Conservation (phyloP, 2,888 invertebrate genomes). For the Trypoxylon attenuatum region DNA sequence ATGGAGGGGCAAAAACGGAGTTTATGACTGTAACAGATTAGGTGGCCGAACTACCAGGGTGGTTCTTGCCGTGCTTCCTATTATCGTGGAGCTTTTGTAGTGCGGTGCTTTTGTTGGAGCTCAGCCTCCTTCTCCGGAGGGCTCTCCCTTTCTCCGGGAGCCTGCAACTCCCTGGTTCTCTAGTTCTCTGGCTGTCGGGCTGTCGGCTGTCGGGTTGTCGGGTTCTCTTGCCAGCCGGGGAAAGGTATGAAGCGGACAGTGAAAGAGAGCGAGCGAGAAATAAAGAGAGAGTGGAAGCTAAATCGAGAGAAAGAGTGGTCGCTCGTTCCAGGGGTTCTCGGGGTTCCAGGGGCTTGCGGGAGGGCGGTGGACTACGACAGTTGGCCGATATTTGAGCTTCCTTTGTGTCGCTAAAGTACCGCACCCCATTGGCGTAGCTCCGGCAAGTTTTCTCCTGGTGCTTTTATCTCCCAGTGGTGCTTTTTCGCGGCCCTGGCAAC, state of each 20-base stretch:
- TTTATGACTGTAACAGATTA: conserved; percentile 74
- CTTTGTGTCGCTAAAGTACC: conserved; percentile 66
- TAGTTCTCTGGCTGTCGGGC: conserved; percentile 3
- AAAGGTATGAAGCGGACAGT: conserved; percentile 48
- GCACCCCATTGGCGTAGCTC: conserved; percentile 51
- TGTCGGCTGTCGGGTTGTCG: no score
- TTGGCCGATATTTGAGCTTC: conserved; percentile 72
- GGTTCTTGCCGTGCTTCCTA: conserved; percentile 57
- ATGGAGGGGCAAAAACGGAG: conserved; percentile 66
- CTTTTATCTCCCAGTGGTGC: conserved; percentile 53
- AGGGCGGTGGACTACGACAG: conserved; percentile 65
- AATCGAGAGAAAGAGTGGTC: conserved; percentile 47
- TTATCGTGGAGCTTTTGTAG: conserved; percentile 58
- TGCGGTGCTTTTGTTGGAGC: conserved; percentile 54
- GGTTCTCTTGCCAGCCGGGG: conserved; percentile 33
- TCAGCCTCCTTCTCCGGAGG: conserved; percentile 8
- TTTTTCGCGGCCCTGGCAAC: conserved; percentile 18
- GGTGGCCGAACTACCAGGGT: conserved; percentile 63
- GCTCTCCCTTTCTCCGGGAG: conserved; percentile 10
- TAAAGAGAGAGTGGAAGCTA: no score
- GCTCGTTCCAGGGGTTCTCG: conserved; percentile 42
- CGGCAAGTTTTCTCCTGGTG: conserved; percentile 51
- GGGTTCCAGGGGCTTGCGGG: conserved; percentile 37
- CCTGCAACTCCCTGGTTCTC: neutral
- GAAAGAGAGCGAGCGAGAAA: no score